Percentiles rank a stretch among this genome's conserved stretches.
These are phyloP conservation scores for Spinibarbus caldwelli DNA, from an alignment of 2,797 vertebrate genomes.

Conservation along the genomic window DNA sequence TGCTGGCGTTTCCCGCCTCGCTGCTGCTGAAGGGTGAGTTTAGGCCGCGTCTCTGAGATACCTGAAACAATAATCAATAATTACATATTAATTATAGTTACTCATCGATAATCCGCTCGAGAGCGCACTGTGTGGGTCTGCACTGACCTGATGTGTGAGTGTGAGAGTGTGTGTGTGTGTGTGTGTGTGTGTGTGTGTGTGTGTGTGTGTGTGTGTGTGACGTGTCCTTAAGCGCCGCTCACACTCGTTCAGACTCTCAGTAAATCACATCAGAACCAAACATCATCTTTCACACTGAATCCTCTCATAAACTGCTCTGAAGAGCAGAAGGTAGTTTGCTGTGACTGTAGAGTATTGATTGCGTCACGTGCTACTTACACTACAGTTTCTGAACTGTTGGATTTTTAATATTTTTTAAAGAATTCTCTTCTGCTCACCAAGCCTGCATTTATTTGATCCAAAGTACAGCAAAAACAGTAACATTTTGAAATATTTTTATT, in stretches of 20 bases:
- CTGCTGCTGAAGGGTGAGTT: slow-evolving; percentile 71
- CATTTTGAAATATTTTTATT: too few relatives aligned
- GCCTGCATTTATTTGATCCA: too few relatives aligned
- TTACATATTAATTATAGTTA: too few relatives aligned
- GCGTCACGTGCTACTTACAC: neutral
- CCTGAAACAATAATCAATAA: neutral
- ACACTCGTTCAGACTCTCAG: neutral
- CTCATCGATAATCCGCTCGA: neutral
- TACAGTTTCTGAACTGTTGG: too few relatives aligned
- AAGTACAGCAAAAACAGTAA: too few relatives aligned
- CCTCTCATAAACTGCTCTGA: too few relatives aligned
- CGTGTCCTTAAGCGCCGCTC: slow-evolving; percentile 26
- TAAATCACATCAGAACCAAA: neutral
- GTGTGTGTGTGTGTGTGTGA: slow-evolving; percentile 1
- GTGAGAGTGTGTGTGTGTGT: neutral
- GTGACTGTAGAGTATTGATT: neutral
- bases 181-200: neutral
- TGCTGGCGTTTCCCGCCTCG: slow-evolving; percentile 74
- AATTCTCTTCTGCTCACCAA: too few relatives aligned
- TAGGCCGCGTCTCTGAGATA: neutral
- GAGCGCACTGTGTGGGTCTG: neutral
- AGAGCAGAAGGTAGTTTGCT: too few relatives aligned
- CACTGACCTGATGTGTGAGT: neutral
- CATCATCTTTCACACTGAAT: too few relatives aligned
- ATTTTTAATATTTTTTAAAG: too few relatives aligned